Conservation (phyloP, 2,888 invertebrate species). For the Oxytorus armatus region DNA sequence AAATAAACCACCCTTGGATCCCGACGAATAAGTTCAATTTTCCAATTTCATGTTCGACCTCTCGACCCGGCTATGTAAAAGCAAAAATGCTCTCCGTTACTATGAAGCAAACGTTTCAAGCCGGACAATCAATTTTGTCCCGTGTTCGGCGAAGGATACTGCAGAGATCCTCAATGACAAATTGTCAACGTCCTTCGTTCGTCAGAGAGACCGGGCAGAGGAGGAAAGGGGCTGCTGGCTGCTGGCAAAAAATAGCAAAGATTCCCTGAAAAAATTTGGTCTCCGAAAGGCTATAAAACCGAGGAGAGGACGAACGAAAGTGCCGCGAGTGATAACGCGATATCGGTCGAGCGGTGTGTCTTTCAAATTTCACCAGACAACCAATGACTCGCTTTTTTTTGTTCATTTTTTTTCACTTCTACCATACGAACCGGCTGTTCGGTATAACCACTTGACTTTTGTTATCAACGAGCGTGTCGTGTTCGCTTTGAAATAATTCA, state of each 20-base stretch:
- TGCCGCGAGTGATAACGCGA: no score
- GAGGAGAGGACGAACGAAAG: no score
- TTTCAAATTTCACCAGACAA: constrained; percentile 48
- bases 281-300: not conserved
- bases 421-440: constrained; percentile 13
- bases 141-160: not conserved
- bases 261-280: not conserved
- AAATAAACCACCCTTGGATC: no score
- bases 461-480: constrained; percentile 57
- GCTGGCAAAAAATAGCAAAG: not conserved
- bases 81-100: not conserved
- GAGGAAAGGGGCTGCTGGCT: no score
- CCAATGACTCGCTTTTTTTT: not conserved
- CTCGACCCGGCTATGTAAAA: no score
- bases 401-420: constrained; percentile 5
- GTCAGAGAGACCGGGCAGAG: not conserved
- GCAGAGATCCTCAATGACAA: not conserved
- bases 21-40: not conserved
- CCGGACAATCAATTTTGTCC: not conserved
- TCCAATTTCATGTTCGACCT: no score
- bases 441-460: constrained; percentile 46
- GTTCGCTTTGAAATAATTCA: constrained; percentile 62
- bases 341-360: constrained; percentile 19
- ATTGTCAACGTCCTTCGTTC: not conserved
- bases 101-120: not conserved